Conservation (phyloP, 2,797 vertebrate genomes). For the Hozukius guyotensis region DNA sequence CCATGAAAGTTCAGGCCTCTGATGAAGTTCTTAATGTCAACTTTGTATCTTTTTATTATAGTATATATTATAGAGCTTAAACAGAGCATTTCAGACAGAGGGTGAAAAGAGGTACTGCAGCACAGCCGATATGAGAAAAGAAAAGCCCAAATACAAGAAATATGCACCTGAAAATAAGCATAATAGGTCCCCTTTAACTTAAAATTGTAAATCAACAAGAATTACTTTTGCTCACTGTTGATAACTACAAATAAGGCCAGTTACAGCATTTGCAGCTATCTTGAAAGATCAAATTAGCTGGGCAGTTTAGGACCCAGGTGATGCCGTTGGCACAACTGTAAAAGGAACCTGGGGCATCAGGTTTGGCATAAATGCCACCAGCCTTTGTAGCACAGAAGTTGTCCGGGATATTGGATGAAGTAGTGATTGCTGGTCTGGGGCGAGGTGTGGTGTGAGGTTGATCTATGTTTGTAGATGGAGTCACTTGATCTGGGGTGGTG, state of each 20-base stretch:
- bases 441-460: background rate
- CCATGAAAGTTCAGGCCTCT: background rate
- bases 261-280: conserved; percentile 72
- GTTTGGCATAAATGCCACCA: conserved; percentile 61
- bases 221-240: background rate
- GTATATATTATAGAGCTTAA: background rate
- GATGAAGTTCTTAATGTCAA: background rate
- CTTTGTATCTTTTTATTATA: background rate
- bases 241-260: conserved; percentile 13
- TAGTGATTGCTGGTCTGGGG: background rate
- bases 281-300: conserved; percentile 53
- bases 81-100: too few species aligned
- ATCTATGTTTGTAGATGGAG: background rate
- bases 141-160: background rate
- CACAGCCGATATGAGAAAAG: too few species aligned
- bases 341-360: conserved; percentile 43
- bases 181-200: too few species aligned
- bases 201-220: background rate
- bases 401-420: background rate
- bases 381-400: conserved; percentile 65
- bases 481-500: background rate
- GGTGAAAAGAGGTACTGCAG: background rate
- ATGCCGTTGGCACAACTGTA: conserved; percentile 64
- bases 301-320: conserved; percentile 55
- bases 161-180: too few species aligned